Base-by-base conservation (phyloP, 1,140 invertebrate species). In the Tetramorium alpestre region DNA sequence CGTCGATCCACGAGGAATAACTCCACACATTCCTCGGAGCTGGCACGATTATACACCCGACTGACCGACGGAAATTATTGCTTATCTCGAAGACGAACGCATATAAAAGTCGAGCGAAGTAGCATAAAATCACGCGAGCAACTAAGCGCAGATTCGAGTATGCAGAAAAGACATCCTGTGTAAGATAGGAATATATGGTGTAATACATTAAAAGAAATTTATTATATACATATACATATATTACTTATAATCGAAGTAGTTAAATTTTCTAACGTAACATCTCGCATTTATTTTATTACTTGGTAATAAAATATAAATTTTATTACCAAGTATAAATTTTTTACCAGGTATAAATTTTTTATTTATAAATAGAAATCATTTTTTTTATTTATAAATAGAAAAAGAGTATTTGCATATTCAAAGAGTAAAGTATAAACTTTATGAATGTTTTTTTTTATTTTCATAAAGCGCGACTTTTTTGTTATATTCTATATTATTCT, bases 101-200 rank as follows among this genome's bases (percentile, higher is more conserved):
- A 72, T 77, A 84, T 84, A 84, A 90, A 82, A 86, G 84, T 76
- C 49, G 58, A 77, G n/a, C 18, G 44, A 33, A 82, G 51, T 65
- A 41, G 84, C 60, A 47, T 89, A 76, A 89, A 89, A 89, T 89
- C 88, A 78, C 88, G 87, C 56, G 49, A 76, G 65, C 88, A 10
- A 25, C 77, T 28, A 70, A 58, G 11, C 54, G 6, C 10, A n/a
- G 18, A 13, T 7, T 72, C 22, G 7, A 51, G 25, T n/a, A 51
- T 49, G 5, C n/a, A 4, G 47, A n/a, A 38, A 51, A 25, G 18
- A 51, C 8, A 44, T n/a, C 18, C 3, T 18, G 16, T 13, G 5
- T 58, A 41, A 60, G 6, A 54, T 38, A 73, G 51, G 2, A 28
- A 22, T 38, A 22, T 25, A 8, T 13, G n/a, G 13, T 60, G 28